Evolutionary conservation across 2,888 invertebrate genomes (phyloP).

Genomic region (Clivina fossor): DNA sequence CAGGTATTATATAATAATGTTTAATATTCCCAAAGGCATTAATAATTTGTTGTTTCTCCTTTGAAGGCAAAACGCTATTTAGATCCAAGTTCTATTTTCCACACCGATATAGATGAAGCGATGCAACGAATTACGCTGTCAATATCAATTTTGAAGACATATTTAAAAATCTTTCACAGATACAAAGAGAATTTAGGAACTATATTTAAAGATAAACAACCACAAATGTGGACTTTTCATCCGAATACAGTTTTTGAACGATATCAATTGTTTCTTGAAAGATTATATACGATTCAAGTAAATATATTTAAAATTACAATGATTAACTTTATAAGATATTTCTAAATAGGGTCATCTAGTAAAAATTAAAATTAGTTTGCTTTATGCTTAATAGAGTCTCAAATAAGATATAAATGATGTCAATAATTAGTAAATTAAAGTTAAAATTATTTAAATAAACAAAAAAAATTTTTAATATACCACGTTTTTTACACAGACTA

Average conservation of each 20-base stretch:
- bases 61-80: slow-evolving; percentile 82
- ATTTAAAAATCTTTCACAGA: slow-evolving; percentile 66
- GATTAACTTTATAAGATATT: too few relatives aligned
- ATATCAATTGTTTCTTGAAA: slow-evolving; percentile 73
- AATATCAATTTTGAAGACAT: slow-evolving; percentile 66
- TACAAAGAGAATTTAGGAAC: slow-evolving; percentile 68
- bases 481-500: too few relatives aligned
- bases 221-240: slow-evolving; percentile 77
- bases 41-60: slow-evolving; percentile 34
- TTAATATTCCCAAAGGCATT: background rate
- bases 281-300: slow-evolving; percentile 73
- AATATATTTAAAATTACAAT: slow-evolving; percentile 3
- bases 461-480: too few relatives aligned
- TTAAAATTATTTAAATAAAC: too few relatives aligned
- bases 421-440: too few relatives aligned
- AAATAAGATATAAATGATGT: too few relatives aligned
- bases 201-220: slow-evolving; percentile 63
- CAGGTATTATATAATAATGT: slow-evolving; percentile 59
- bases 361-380: too few relatives aligned
- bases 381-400: too few relatives aligned
- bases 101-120: slow-evolving; percentile 93
- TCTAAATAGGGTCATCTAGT: too few relatives aligned
- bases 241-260: slow-evolving; percentile 79
- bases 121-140: slow-evolving; percentile 75
- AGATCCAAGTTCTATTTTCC: slow-evolving; percentile 89